A percentile compares a stretch with the other conserved stretches of the same genome.
phyloP scores from a whole-genome alignment of 2,888 invertebrate species.

The Aethes cnicana region DNA sequence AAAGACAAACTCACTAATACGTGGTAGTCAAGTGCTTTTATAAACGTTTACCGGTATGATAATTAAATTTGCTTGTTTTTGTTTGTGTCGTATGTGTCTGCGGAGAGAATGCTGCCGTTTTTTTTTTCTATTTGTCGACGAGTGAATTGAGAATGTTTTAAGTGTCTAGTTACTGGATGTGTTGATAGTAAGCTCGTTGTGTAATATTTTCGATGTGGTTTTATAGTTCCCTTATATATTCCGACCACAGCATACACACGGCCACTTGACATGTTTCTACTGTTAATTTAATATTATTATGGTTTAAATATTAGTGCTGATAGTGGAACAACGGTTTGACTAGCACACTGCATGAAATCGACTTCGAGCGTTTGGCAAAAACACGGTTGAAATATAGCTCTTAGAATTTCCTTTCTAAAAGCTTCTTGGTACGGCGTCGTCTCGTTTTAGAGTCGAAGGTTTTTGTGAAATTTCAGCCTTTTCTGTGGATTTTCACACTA shows the following conservation, averaged over 20 bases:
- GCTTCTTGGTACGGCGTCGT: background rate
- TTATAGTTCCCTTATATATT: conserved; percentile 19
- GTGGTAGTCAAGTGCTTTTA: conserved; percentile 80
- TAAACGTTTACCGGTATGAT: conserved; percentile 65
- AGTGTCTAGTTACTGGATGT: conserved; percentile 37
- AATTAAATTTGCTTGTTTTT: conserved; percentile 80
- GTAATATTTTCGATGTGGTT: conserved; percentile 24
- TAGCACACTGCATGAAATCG: conserved; percentile 20
- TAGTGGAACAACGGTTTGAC: conserved; percentile 13
- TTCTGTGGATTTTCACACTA: background rate
- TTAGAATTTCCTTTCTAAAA: conserved; percentile 15
- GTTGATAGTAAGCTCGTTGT: conserved; percentile 33
- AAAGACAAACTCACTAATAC: conserved; percentile 51
- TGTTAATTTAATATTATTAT: conserved; percentile 12
- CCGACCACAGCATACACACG: conserved; percentile 21
- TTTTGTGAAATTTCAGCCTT: background rate
- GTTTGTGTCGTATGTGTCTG: conserved; percentile 46
- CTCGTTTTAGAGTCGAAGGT: background rate
- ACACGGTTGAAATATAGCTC: conserved; percentile 7
- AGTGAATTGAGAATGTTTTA: conserved; percentile 43
- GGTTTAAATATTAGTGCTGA: conserved; percentile 13
- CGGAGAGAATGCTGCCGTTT: conserved; percentile 54
- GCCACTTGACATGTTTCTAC: conserved; percentile 17
- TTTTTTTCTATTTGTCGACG: conserved; percentile 45
- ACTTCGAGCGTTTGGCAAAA: conserved; percentile 11